Percentiles rank a stretch among this genome's conserved stretches.
phyloP scores from a whole-genome alignment of 2,888 invertebrate species.

The Seira musarum region DNA sequence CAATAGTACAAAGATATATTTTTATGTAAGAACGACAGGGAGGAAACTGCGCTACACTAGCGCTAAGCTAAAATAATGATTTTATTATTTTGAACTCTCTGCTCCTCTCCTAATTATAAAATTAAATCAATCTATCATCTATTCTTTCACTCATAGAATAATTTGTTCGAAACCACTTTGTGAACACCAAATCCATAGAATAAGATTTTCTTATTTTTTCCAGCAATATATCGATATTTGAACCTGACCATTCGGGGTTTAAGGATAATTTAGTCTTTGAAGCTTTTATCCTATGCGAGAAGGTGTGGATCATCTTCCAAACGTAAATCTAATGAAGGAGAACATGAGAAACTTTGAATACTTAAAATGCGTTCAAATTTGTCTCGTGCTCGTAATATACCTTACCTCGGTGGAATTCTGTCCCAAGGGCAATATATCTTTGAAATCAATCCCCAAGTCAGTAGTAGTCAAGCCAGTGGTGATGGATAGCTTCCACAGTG shows the following conservation, averaged over 20 bases:
- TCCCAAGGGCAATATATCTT: conserved; percentile 12
- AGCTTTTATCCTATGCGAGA: neutral
- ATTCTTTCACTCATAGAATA: no score
- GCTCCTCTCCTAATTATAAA: no score
- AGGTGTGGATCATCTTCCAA: conserved; percentile 17
- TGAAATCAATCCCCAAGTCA: conserved; percentile 2
- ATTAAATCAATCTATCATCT: no score
- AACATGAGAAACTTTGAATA: neutral
- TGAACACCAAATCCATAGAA: neutral
- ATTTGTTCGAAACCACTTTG: no score
- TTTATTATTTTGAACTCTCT: no score
- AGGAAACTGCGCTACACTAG: no score
- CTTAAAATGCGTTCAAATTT: neutral
- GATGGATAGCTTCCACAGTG: conserved; percentile 25
- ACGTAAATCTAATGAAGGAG: conserved; percentile 25
- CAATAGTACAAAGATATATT: no score
- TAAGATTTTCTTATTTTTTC: neutral
- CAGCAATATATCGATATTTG: conserved; percentile 4
- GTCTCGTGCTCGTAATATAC: no score
- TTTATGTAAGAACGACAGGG: no score
- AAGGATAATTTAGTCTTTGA: neutral
- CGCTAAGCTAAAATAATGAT: no score
- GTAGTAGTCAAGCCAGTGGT: neutral
- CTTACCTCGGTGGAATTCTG: conserved; percentile 33
- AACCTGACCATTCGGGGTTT: conserved; percentile 20